Conservation (phyloP, 2,888 invertebrate genomes). For the Spilosoma lubricipeda region DNA sequence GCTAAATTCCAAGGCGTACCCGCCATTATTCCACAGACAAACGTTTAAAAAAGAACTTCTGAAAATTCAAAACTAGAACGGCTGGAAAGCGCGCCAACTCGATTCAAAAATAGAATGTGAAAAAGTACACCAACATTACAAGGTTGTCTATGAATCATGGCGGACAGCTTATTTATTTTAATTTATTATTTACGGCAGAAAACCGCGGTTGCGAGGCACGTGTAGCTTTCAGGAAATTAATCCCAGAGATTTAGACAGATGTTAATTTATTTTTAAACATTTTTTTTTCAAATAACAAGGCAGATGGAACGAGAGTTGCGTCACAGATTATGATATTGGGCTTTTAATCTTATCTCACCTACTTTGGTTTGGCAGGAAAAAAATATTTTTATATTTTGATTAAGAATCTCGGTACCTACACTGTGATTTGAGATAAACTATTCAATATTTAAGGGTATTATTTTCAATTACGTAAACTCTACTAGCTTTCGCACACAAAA, state of each 20-base stretch:
- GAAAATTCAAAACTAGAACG: slow-evolving; percentile 13
- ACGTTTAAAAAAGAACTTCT: neutral
- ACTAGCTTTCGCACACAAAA: no score
- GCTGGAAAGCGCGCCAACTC: slow-evolving; percentile 9
- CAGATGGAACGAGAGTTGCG: neutral
- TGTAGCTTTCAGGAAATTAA: slow-evolving; percentile 11
- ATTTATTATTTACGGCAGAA: slow-evolving; percentile 34
- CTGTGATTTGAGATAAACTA: neutral
- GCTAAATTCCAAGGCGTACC: neutral
- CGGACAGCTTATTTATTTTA: slow-evolving; percentile 33
- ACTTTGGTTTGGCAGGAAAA: neutral
- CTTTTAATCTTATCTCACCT: neutral
- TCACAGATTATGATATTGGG: neutral
- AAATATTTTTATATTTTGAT: neutral
- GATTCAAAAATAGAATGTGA: slow-evolving; percentile 10
- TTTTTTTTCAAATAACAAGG: neutral
- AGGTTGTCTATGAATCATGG: slow-evolving; percentile 31
- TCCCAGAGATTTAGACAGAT: slow-evolving; percentile 5
- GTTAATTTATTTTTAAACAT: neutral
- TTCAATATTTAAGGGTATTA: neutral
- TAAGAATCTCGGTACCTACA: neutral
- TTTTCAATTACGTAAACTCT: no score
- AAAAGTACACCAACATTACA: slow-evolving; percentile 21
- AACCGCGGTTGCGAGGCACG: neutral
- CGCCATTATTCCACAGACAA: neutral